Percentiles rank a stretch among this genome's conserved stretches.
Conservation (phyloP, 2,888 invertebrate genomes). For the Panopea generosa region DNA sequence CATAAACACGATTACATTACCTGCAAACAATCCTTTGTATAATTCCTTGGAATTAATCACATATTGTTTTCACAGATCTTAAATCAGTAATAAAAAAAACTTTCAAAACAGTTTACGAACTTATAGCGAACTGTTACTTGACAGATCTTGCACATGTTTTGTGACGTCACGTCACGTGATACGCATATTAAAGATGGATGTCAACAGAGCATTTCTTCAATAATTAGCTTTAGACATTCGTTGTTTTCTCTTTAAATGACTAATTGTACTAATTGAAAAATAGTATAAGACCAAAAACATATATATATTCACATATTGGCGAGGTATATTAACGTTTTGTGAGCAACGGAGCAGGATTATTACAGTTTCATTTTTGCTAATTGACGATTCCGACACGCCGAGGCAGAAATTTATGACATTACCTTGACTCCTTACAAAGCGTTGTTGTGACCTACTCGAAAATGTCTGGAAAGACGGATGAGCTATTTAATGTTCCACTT, state of each 20-base stretch:
- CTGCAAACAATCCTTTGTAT: too few relatives aligned
- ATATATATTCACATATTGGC: too few relatives aligned
- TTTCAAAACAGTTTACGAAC: background rate
- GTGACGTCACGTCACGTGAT: constrained; percentile 76
- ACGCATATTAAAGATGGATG: constrained; percentile 62
- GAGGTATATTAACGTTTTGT: too few relatives aligned
- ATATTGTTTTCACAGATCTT: constrained; percentile 11
- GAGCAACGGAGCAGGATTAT: too few relatives aligned
- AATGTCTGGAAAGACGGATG: constrained; percentile 61
- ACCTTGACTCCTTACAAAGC: too few relatives aligned
- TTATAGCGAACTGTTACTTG: constrained; percentile 40
- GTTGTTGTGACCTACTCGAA: background rate
- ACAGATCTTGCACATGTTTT: constrained; percentile 56
- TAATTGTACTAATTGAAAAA: background rate
- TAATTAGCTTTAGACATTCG: constrained; percentile 40
- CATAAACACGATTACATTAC: too few relatives aligned
- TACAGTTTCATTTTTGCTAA: too few relatives aligned
- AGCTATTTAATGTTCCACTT: constrained; percentile 74
- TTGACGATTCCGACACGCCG: too few relatives aligned
- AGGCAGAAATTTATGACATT: too few relatives aligned
- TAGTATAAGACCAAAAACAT: too few relatives aligned
- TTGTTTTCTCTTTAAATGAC: background rate
- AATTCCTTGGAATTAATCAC: constrained; percentile 5
- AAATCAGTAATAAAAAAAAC: background rate
- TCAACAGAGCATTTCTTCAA: constrained; percentile 21